Evolutionary conservation across 2,888 invertebrate genomes (phyloP).

Genomic region (Cetonia aurata): DNA sequence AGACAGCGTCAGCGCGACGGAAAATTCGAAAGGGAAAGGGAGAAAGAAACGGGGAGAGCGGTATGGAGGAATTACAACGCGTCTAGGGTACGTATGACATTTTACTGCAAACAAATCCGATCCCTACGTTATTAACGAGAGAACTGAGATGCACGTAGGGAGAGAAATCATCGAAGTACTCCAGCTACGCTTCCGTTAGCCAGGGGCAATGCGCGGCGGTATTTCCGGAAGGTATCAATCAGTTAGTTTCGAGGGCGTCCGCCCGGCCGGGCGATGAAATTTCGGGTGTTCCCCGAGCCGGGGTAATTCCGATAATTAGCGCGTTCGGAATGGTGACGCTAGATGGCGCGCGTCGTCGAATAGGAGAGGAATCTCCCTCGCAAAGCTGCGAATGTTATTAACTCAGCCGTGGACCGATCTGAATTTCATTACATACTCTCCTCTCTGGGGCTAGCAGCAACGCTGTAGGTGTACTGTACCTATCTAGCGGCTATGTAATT

Average conservation of each 20-base stretch:
- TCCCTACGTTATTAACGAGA: constrained; percentile 54
- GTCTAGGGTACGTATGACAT: constrained; percentile 49
- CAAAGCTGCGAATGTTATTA: constrained; percentile 19
- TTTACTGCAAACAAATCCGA: constrained; percentile 53
- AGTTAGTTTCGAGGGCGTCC: constrained; percentile 34
- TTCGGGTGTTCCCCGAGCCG: constrained; percentile 4
- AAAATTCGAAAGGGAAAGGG: not conserved
- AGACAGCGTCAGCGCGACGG: constrained; percentile 39
- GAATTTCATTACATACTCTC: constrained; percentile 27
- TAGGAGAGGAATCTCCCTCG: constrained; percentile 1
- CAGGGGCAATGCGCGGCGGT: constrained; percentile 50
- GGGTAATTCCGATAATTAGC: constrained; percentile 30
- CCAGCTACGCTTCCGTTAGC: constrained; percentile 54
- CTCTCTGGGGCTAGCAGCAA: constrained; percentile 2
- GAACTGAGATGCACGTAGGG: constrained; percentile 51
- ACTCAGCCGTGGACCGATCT: constrained; percentile 22
- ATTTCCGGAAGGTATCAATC: constrained; percentile 56
- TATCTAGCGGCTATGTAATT: constrained; percentile 4
- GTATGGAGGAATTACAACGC: constrained; percentile 19
- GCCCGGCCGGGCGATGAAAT: constrained; percentile 6
- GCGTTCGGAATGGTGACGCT: constrained; percentile 17
- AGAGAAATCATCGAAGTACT: constrained; percentile 52
- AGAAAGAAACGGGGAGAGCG: constrained; percentile 5
- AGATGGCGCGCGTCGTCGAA: not conserved
- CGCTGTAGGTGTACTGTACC: not conserved